Base-by-base conservation (phyloP, 2,888 invertebrate species). In the Mamestra brassicae region DNA sequence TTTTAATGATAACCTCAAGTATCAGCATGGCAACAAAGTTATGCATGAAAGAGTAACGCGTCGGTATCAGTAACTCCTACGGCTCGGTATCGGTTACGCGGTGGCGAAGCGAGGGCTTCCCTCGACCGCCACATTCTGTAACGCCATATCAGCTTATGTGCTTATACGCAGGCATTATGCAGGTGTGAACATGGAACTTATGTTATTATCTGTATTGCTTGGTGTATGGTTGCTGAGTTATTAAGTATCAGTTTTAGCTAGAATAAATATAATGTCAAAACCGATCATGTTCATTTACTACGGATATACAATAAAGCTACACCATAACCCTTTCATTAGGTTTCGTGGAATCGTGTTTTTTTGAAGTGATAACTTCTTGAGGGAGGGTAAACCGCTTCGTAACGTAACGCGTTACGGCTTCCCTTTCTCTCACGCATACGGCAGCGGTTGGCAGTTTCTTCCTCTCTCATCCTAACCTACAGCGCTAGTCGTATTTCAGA, bases 111-210 rank as follows among this genome's bases (percentile, higher is more conserved):
- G 57, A 34, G 13, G 70, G 60, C 78, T 71, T 74, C 76, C 55
- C 58, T 57, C 64, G 26, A 55, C 60, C 70, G 38, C 72, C 36
- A 34, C 75, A 50, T 82, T 74, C 78, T 76, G 78, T 72, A 85
- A 81, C 55, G 26, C 50, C 38, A 72, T 11, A 66, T 64, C 74
- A 68, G 72, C 72, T 72, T 72, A 47, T 8, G 26, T 15, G 26
- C 57, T 8, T 34, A 76, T 2, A 68, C 58, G 11, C 42, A 69
- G 34, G 67, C 54, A 58, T 45, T 11, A 47, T 26, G 10, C 69
- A 75, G 71, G 69, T 76, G 80, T 66, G 66, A 57, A 72, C 63
- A 54, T 13, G 26, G 11, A 54, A 57, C 36, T 8, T 55, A 55
- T 36, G 11, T 65, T 50, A 65, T 66, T 61, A 72, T 17, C n/a